Evolutionary conservation across 2,113 vertebrate genomes (phyloP), one percentile per base, ranked within the genome.

Genomic region (Psephotus haematonotus): DNA sequence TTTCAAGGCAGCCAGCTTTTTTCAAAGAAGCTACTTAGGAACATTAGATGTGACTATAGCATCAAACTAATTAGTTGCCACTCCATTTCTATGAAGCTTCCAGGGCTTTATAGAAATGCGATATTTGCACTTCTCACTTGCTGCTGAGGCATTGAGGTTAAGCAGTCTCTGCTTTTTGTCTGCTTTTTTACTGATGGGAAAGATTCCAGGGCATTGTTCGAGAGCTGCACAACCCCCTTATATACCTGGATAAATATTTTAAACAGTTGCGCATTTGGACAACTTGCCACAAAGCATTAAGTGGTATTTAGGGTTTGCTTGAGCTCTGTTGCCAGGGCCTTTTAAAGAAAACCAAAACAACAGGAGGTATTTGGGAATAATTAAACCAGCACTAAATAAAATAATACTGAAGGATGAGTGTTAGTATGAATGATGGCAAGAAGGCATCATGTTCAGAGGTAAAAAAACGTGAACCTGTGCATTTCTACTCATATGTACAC

Each of bases 31-130:
- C 95, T 97, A 70, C 95, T 98, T 96, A 94, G 88, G 96, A 96
- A 97, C 94, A 69, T 95, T 92, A 88, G 82, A 95, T 85, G 79
- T 93, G 96, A 96, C 92, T 93, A 96, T 84, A 92, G 88, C 95
- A 96, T 95, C 95, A 97, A 92, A 91, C 96, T 97, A 97, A 96
- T 95, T 97, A 98, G 96, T 97, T 94, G 92, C 93, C 93, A 89
- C 94, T 95, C 91, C 67, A 87, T 96, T 96, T 87, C 65, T 96
- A 49, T 95, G 37, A 44, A 95, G 96, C 85, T 94, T 92, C 37
- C 57, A 87, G 63, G 90, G 93, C 90, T 96, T 90, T 94, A 94
- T 86, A 86, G 93, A 92, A 95, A 75, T 70, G 74, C 22, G 23
- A 86, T 94, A 82, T 92, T 95, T 94, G 96, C 95, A 92, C 96